A percentile compares a stretch with the other conserved stretches of the same genome.
These are phyloP conservation scores for Molorchus minor DNA, from an alignment of 2,888 invertebrate species.

Conservation along the genomic window DNA sequence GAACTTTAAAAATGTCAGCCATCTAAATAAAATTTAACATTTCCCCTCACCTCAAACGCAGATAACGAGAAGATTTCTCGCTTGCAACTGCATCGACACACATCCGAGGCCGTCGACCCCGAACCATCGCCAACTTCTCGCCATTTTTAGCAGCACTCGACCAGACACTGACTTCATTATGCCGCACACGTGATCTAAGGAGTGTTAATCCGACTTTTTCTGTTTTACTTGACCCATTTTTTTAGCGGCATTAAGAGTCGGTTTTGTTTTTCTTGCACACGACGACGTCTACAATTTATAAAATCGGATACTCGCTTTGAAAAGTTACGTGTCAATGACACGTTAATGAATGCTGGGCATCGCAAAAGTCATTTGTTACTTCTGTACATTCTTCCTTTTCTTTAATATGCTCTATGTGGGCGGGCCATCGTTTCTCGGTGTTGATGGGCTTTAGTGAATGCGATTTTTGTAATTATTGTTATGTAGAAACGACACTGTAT, in stretches of 20 bases:
- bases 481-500: no score
- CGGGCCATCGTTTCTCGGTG: no score
- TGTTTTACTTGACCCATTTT: slow-evolving; percentile 16
- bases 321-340: no score
- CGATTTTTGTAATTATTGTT: no score
- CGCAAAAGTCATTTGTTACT: no score
- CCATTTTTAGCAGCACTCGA: slow-evolving; percentile 50
- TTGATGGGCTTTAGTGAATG: no score
- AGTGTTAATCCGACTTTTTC: slow-evolving; percentile 11
- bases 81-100: slow-evolving; percentile 48
- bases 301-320: no score
- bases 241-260: slow-evolving; percentile 6
- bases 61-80: not conserved
- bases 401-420: no score
- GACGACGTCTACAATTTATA: no score
- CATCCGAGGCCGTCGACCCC: slow-evolving; percentile 50
- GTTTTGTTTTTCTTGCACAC: slow-evolving; percentile 1
- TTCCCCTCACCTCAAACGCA: not conserved
- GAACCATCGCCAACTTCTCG: slow-evolving; percentile 45
- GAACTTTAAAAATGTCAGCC: not conserved
- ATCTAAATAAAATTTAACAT: not conserved
- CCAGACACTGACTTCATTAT: slow-evolving; percentile 36
- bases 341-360: no score
- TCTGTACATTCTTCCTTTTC: no score
- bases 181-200: slow-evolving; percentile 10